Evolutionary conservation across 1,140 invertebrate species (phyloP).

Genomic region (Choristoneura fumiferana): DNA sequence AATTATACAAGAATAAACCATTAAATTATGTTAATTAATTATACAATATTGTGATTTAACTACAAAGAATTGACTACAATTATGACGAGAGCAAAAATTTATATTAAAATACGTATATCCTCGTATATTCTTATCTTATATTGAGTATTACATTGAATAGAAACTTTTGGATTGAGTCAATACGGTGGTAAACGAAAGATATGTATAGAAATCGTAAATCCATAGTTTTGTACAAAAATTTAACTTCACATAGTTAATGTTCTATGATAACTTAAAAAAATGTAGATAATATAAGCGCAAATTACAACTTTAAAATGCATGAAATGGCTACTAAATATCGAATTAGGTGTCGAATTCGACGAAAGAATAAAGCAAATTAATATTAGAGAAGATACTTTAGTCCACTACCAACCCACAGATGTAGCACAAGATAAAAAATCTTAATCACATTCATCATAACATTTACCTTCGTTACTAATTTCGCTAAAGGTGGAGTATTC

Average conservation of each 20-base stretch:
- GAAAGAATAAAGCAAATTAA: too few species aligned
- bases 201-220: slow-evolving; percentile 27
- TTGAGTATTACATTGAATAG: slow-evolving; percentile 24
- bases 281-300: too few species aligned
- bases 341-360: too few species aligned
- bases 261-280: too few species aligned
- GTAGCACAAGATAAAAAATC: too few species aligned
- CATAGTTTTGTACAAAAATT: neutral
- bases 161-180: slow-evolving; percentile 20
- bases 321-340: too few species aligned
- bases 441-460: too few species aligned
- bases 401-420: too few species aligned
- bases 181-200: slow-evolving; percentile 44
- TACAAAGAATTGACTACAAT: slow-evolving; percentile 42
- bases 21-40: slow-evolving; percentile 23
- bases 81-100: slow-evolving; percentile 40
- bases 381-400: too few species aligned
- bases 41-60: slow-evolving; percentile 29
- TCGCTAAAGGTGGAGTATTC: too few species aligned
- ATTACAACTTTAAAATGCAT: too few species aligned
- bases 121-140: slow-evolving; percentile 32
- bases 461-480: too few species aligned
- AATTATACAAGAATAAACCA: slow-evolving; percentile 20
- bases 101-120: slow-evolving; percentile 24
- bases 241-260: neutral